Base-by-base conservation (phyloP, 2,113 vertebrate species). In the Alethe castanea region DNA sequence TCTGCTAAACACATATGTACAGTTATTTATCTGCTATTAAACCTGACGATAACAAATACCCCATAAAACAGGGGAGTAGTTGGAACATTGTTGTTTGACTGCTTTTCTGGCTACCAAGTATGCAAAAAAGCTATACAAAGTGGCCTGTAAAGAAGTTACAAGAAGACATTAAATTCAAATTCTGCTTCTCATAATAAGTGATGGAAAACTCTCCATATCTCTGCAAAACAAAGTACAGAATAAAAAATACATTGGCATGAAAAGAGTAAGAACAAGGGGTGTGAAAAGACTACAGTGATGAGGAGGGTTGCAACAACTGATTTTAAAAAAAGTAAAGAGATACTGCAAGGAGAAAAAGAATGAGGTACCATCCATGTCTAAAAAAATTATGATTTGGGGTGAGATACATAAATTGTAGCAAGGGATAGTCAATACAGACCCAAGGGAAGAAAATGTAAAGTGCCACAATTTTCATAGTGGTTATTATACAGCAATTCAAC, bases 41-140 rank as follows among this genome's bases (percentile, higher is more conserved):
- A 59, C 25, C 16, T 19, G 4, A 72, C 33, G 15, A 54, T 3
- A 23, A 26, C 5, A 19, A 35, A 12, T 42, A 16, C 12, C 18
- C 69, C 6, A 67, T 47, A 66, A 53, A 8, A 54, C 13, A 9
- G 35, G 11, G 8, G 10, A 50, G 1, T 14, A 33, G 9, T 59
- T 14, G 56, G 38, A 67, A 50, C 6, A 54, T 3, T 24, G 5
- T 28, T 50, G 4, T 42, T 92, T 89, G 33, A 53, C 8, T 56
- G 6, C 6, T 86, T 64, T 71, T 18, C 57, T 64, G 28, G 11
- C 11, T 76, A 36, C 12, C 8, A 50, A 50, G 36, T 14, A 36
- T 4, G 2, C 2, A 9, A 40, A 70, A 70, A 44, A 11, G 4
- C 2, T 19, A 24, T 1, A 28, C 17, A 52, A 7, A 5, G 20